These are phyloP conservation scores for Aphis gossypii DNA, from an alignment of 1,140 invertebrate species.

Conservation along the genomic window DNA sequence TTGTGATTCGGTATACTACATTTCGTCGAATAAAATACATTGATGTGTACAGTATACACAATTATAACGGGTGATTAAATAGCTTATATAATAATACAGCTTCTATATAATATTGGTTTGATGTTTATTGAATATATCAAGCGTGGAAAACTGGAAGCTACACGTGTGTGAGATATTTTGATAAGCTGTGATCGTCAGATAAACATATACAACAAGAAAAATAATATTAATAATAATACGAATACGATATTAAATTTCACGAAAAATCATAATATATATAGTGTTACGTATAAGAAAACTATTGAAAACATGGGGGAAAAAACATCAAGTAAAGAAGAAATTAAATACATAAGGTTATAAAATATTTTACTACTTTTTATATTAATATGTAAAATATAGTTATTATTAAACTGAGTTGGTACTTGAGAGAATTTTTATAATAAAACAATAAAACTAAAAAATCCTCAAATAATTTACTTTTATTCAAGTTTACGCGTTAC, in stretches of 20 bases:
- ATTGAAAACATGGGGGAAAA: not conserved
- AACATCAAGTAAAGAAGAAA: not conserved
- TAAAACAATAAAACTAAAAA: not conserved
- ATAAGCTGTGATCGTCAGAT: not conserved
- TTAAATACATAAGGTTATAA: not conserved
- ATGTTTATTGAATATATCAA: not conserved
- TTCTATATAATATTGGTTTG: not conserved
- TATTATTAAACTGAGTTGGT: not conserved
- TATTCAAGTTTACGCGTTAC: not conserved
- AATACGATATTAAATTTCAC: not conserved
- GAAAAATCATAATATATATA: not conserved
- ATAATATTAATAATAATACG: not conserved
- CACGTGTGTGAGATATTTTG: not conserved
- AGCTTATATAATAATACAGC: not conserved
- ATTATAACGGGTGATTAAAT: not conserved
- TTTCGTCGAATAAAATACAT: not conserved
- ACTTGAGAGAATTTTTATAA: not conserved
- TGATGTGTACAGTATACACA: not conserved
- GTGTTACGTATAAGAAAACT: not conserved
- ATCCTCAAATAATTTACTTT: conserved; percentile 9
- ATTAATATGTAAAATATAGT: not conserved
- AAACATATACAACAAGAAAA: not conserved
- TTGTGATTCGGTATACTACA: not conserved
- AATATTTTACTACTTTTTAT: not conserved
- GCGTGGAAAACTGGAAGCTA: not conserved